These are phyloP conservation scores for Rousettus leschenaultii DNA, from an alignment of 2,113 vertebrate genomes.

Conservation along the genomic window DNA sequence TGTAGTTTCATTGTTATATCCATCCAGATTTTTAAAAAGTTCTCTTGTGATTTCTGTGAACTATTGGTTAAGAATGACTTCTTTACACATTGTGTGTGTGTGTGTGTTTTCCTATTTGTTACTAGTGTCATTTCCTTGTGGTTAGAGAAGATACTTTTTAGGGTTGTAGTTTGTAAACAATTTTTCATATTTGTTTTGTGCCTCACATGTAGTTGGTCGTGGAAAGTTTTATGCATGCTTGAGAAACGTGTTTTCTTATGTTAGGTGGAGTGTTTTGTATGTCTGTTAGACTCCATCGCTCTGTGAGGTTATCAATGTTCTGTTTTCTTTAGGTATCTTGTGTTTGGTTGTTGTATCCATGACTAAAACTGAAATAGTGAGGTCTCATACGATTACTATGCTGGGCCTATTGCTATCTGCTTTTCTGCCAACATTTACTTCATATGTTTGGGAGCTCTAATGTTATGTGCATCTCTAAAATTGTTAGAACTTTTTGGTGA, in stretches of 20 bases:
- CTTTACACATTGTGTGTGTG: neutral
- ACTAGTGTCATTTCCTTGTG: neutral
- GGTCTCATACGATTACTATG: neutral
- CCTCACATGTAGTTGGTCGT: neutral
- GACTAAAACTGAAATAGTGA: too few relatives aligned
- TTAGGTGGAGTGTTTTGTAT: neutral
- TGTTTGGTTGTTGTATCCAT: too few relatives aligned
- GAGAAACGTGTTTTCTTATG: neutral
- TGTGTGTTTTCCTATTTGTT: neutral
- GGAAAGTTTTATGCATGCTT: neutral
- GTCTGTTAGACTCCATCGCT: neutral
- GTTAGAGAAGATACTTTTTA: neutral
- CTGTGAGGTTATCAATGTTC: neutral
- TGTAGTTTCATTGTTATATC: neutral
- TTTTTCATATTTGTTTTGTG: neutral
- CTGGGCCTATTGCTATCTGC: neutral
- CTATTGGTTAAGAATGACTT: neutral
- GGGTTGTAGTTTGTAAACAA: too few relatives aligned
- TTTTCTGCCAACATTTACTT: too few relatives aligned
- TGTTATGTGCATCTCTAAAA: too few relatives aligned
- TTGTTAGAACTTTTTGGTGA: neutral
- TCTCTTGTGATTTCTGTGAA: neutral
- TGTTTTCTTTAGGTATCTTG: neutral
- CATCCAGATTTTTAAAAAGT: neutral
- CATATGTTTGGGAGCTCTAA: neutral